Evolutionary conservation across 2,113 vertebrate genomes (phyloP).

Genomic region (Rhabdomys dilectus): DNA sequence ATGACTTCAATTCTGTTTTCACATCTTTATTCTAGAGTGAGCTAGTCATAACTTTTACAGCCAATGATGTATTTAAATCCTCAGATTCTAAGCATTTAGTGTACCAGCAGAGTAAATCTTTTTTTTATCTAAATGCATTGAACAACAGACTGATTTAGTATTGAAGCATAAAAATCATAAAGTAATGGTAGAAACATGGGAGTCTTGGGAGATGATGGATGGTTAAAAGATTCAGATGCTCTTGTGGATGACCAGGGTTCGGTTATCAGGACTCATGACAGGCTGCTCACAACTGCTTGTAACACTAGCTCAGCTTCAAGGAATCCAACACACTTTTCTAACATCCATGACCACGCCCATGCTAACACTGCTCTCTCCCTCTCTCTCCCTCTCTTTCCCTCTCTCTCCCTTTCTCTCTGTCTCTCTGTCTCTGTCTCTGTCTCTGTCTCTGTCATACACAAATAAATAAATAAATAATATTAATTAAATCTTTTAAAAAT

Average conservation of each 20-base stretch:
- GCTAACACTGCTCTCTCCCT: background rate
- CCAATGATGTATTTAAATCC: background rate
- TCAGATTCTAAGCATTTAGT: background rate
- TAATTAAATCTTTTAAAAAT: background rate
- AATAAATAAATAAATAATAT: background rate
- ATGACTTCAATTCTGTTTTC: background rate
- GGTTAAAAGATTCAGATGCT: background rate
- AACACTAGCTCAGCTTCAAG: background rate
- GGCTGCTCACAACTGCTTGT: too few relatives aligned
- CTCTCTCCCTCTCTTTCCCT: too few relatives aligned
- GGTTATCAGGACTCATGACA: background rate
- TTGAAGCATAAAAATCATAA: background rate
- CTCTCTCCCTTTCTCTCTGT: too few relatives aligned
- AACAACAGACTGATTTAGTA: background rate
- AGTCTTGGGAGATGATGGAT: background rate
- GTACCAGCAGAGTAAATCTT: background rate
- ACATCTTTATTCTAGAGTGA: background rate
- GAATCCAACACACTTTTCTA: background rate
- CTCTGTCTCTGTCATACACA: too few relatives aligned
- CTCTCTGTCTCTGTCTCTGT: too few relatives aligned
- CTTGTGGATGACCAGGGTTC: background rate
- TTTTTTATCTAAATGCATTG: conserved; percentile 31
- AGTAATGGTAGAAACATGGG: background rate
- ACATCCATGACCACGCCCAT: background rate
- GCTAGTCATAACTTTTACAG: background rate